Percentiles rank a stretch among this genome's conserved stretches.
Conservation (phyloP, 1,140 invertebrate species). For the Drosophila nannoptera region DNA sequence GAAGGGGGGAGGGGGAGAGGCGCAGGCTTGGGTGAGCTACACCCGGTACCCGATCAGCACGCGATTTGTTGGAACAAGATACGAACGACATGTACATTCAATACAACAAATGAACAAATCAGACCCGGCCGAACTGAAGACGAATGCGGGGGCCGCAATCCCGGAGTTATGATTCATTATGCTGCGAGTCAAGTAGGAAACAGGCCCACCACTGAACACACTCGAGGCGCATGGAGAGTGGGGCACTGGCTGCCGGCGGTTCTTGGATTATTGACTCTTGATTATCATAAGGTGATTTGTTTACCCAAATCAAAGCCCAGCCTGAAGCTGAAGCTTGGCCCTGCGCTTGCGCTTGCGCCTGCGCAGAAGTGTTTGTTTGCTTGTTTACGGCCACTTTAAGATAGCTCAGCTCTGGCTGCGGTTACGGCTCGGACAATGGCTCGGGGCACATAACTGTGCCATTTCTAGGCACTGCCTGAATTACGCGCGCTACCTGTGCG, state of each 20-base stretch:
- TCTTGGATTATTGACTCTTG: conserved; percentile 62
- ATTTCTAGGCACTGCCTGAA: conserved; percentile 54
- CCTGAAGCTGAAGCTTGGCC: neutral
- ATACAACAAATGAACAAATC: conserved; percentile 53
- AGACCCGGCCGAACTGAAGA: conserved; percentile 12
- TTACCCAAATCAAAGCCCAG: conserved; percentile 42
- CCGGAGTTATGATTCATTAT: conserved; percentile 71
- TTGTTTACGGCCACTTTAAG: conserved; percentile 52
- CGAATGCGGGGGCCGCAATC: conserved; percentile 3
- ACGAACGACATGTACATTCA: conserved; percentile 74
- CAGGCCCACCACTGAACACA: conserved; percentile 23
- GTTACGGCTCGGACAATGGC: neutral
- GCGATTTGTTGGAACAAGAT: conserved; percentile 75
- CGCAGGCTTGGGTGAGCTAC: conserved; percentile 9
- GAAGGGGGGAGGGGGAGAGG: conserved; percentile 16
- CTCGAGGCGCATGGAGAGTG: conserved; percentile 13
- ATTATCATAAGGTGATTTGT: conserved; percentile 64
- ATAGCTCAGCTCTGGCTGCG: conserved; percentile 19
- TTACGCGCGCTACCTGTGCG: conserved; percentile 48
- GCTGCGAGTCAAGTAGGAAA: conserved; percentile 49
- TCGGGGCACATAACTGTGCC: conserved; percentile 50
- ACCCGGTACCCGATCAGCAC: conserved; percentile 58
- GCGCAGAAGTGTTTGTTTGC: conserved; percentile 58
- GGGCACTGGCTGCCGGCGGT: neutral
- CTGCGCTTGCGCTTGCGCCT: neutral